Base-by-base conservation (phyloP, 2,797 vertebrate genomes). In the Apodemus agrarius region DNA sequence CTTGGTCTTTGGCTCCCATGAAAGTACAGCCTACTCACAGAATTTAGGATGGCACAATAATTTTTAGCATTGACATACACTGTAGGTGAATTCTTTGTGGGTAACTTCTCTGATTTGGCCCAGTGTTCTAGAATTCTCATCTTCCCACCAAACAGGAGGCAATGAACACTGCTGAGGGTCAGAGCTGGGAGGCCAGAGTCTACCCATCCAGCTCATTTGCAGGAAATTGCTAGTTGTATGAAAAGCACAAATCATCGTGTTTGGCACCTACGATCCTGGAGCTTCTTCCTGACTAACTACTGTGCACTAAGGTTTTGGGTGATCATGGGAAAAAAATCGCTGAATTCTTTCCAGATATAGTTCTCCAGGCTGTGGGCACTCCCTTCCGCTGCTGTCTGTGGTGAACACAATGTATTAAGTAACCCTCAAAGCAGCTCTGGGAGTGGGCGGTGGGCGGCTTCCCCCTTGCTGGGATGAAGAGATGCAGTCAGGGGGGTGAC, bases 181-280 rank as follows among this genome's bases (percentile, higher is more conserved):
- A 80, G 82, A 85, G 37, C 37, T 74, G 59, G 90, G 80, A 95
- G 93, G 65, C 61, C 40, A 46, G 76, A 93, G 72, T 74, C 22
- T 82, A 74, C 80, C 26, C 0, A 85, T 22, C 61, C 59, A 94
- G 78, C 78, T 76, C 4, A 26, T 95, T 96, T 86, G 84, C 57
- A 88, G 95, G 94, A 97, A 97, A 93, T 93, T 85, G 94, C 89
- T 94, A 72, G 89, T 61, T 96, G 79, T 26, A 88, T 89, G 93
- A 43, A 61, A 94, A 75, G 91, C 24, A 81, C 89, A 93, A 93
- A 94, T 49, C 22, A 7, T 31, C 43, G 4, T 90, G 89, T 90
- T 67, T 24, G 26, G n/a, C 21, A 61, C 40, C 40, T 21, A 11
- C 1, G 14, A 76, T 65, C 67, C 61, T 91, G 90, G 34, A 78